Base-by-base conservation (phyloP, 2,113 vertebrate species). In the Engystomops pustulosus region DNA sequence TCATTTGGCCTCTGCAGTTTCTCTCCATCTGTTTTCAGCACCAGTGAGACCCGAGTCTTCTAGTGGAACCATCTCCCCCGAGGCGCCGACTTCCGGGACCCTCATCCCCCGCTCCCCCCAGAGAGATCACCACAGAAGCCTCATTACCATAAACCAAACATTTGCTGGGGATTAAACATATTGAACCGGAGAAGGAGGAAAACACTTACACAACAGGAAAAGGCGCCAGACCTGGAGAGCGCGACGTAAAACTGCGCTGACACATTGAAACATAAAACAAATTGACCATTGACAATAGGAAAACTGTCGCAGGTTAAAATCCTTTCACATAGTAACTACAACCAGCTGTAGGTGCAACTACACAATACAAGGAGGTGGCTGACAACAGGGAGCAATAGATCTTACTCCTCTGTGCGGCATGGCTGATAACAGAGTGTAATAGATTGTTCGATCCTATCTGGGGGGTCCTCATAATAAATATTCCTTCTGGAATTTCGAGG, bases 71-170 rank as follows among this genome's bases (percentile, higher is more conserved):
- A 14, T 68, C 74, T 70, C 83, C 55, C 83, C 74, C 3, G 75
- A 68, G 83, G 74, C 83, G 34, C 23, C 69, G 11, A 84, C 83
- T 84, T 70, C 32, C 44, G 74, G 62, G 83, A 84, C 83, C 74
- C 49, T 25, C 23, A 32, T 20, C 38, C 9, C 30, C 75, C 6
- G 65, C 60, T 23, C 38, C 15, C 62, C 23, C 62, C 23, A 70
- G 60, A 58, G 74, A 79, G 36, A 30, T 25, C 60, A 17, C 27
- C 30, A 10, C 15, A n/a, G 32, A 74, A 78, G 27, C 25, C 58
- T 44, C 30, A 84, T 84, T 84, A 79, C 10, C 83, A 84, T 84
- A 84, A 77, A 84, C 23, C 47, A 79, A n/a, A 44, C 75, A 77
- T 84, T 84, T 70, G 30, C 34, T 15, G 2, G 15, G 74, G 20